Evolutionary conservation across 2,113 vertebrate genomes (phyloP), one percentile per base, ranked within the genome.

Genomic region (Scartelaos histophorus): DNA sequence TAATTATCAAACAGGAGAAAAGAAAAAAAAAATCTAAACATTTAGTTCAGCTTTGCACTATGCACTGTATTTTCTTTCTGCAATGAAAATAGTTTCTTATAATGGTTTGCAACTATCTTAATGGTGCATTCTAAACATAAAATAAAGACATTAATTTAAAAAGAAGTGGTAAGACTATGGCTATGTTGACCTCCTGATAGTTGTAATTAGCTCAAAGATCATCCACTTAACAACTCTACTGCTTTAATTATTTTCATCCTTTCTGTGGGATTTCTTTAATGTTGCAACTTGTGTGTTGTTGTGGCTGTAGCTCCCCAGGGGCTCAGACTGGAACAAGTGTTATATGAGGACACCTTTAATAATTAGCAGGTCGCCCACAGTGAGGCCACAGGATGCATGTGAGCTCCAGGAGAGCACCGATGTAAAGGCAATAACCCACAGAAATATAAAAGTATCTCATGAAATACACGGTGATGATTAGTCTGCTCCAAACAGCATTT

Each of bases 261-360:
- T 62, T 51, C 21, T 65, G 58, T 54, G 22, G n/a, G 43, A 47
- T 5, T 57, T 21, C 51, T n/a, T 49, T 22, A 1, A 19, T 43
- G 38, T 16, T 25, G 7, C 54, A 56, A 2, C 5, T 60, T 68
- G 38, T 29, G 2, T 65, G 56, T 57, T n/a, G 9, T 49, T 62
- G 67, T 58, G 54, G 53, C 58, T 24, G n/a, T 13, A 61, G 13
- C 69, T 47, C 67, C 1, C 21, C 65, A 25, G 0, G 65, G 45
- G 5, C 10, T 74, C 49, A 34, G 46, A 56, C 70, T 76, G 46
- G 67, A 56, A 76, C 67, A 79, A n/a, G 46, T 73, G 70, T 85
- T 68, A 71, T 72, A 49, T 85, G 56, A 74, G 65, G 76, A 80
- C 71, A 79, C 65, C 74, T 81, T 87, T 85, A 47, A 81, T 87